Evolutionary conservation across 2,113 vertebrate genomes (phyloP).

Genomic region (Channa maculata): DNA sequence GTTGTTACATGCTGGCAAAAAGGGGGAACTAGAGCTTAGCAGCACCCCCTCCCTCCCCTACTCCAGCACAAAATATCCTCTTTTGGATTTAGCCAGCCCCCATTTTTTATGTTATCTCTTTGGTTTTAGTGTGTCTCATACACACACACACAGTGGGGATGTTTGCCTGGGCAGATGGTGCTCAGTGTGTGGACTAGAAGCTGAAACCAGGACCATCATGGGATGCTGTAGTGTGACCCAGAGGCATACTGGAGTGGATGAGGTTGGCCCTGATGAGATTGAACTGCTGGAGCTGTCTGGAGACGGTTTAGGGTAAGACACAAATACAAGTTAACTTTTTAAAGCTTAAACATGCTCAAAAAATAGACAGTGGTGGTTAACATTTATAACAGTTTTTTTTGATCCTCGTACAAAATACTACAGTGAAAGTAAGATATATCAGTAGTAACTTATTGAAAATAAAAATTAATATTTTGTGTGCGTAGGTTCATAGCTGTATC

Average conservation of each 20-base stretch:
- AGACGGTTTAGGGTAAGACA: constrained; percentile 82
- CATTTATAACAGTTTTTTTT: neutral
- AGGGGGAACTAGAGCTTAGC: constrained; percentile 68
- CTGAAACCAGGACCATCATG: constrained; percentile 77
- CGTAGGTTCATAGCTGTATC: neutral
- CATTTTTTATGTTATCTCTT: constrained; percentile 49
- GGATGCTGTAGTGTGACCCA: constrained; percentile 88
- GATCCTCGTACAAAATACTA: neutral
- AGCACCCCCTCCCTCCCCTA: constrained; percentile 7
- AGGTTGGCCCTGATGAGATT: constrained; percentile 84
- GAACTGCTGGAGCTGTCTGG: constrained; percentile 82
- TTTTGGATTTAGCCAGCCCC: constrained; percentile 51
- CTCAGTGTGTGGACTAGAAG: constrained; percentile 62
- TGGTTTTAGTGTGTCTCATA: constrained; percentile 60
- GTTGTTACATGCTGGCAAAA: constrained; percentile 23
- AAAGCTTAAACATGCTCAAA: neutral
- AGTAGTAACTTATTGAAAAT: neutral
- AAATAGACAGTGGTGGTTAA: neutral
- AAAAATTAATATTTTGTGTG: neutral
- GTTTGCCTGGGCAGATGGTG: constrained; percentile 79
- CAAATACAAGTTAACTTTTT: neutral
- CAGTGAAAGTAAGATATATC: neutral
- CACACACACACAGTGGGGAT: constrained; percentile 57
- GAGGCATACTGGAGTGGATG: constrained; percentile 79
- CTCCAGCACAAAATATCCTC: constrained; percentile 63